Evolutionary conservation across 2,797 vertebrate species (phyloP), one percentile per base, ranked within the genome.

Genomic region (Lithobates sylvaticus): DNA sequence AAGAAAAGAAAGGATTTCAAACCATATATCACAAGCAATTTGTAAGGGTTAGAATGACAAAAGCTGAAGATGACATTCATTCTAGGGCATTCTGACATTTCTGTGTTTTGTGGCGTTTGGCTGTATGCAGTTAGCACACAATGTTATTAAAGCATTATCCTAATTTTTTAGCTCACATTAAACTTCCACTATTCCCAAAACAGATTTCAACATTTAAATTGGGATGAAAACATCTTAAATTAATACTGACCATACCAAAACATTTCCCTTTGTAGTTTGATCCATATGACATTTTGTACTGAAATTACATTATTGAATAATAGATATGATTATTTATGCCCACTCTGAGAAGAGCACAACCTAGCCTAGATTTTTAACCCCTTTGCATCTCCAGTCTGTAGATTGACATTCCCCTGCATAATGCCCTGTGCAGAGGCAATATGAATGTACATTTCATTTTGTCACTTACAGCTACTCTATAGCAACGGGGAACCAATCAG

Each of bases 1-100:
- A 23, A 81, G 79, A 72, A 72, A 32, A 72, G 54, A 72, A 21
- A 47, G 3, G 68, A 81, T 72, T 81, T 71, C 7, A 61, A 81
- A 26, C 29, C 47, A 42, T 71, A 81, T 71, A 72, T 81, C 79
- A 72, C 79, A 72, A 15, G 78, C 29, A 71, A 81, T 81, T 81
- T 81, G 23, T 10, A 54, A 70, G 67, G 0, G 32, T 81, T 81
- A 81, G 50, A 72, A 26, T 71, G 79, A 61, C 68, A 69, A 29
- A 71, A 61, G 32, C 72, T 23, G 58, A 81, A n/a, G 18, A 81
- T 36, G 78, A 71, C 44, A 71, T 81, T 9, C 23, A 70, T 80
- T 70, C 27, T 7, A 13, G 2, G 15, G 15, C 16, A 39, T 27
- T 32, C 70, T 61, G 78, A 36, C 34, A 72, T 61, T 47, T 34